A percentile compares a stretch with the other conserved stretches of the same genome.
Conservation (phyloP, 2,113 vertebrate genomes). For the Lutjanus erythropterus region DNA sequence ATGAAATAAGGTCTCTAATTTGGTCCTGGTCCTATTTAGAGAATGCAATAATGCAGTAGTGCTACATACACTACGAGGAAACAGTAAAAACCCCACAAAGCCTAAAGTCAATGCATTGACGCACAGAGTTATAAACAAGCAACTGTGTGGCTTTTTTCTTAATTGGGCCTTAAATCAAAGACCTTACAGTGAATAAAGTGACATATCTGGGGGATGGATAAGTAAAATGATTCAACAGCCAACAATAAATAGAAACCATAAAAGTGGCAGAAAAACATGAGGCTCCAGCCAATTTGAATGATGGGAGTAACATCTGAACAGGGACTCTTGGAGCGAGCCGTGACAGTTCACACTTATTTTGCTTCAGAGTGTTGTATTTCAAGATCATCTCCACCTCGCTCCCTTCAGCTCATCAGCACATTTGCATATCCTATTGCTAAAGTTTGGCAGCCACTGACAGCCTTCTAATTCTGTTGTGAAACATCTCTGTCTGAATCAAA, state of each 20-base stretch:
- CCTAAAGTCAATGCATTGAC: conserved; percentile 49
- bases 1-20: not conserved
- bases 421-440: conserved; percentile 65
- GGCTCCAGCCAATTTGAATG: conserved; percentile 50
- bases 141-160: conserved; percentile 71
- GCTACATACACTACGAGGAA: not conserved
- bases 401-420: conserved; percentile 43
- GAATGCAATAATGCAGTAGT: conserved; percentile 1
- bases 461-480: conserved; percentile 66
- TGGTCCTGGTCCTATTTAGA: not conserved
- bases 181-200: conserved; percentile 48
- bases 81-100: not conserved
- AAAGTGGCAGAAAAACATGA: conserved; percentile 55
- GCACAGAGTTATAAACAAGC: conserved; percentile 63
- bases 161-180: conserved; percentile 82
- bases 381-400: conserved; percentile 55
- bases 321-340: conserved; percentile 34
- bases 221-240: conserved; percentile 62
- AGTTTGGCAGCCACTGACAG: conserved; percentile 59
- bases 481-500: conserved; percentile 59
- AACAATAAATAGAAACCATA: conserved; percentile 66
- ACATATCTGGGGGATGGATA: conserved; percentile 47
- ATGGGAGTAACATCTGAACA: conserved; percentile 52
- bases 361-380: conserved; percentile 54
- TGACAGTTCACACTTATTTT: conserved; percentile 65